Evolutionary conservation across 2,797 vertebrate genomes (phyloP), one percentile per base, ranked within the genome.

Genomic region (Peromyscus aztecus): DNA sequence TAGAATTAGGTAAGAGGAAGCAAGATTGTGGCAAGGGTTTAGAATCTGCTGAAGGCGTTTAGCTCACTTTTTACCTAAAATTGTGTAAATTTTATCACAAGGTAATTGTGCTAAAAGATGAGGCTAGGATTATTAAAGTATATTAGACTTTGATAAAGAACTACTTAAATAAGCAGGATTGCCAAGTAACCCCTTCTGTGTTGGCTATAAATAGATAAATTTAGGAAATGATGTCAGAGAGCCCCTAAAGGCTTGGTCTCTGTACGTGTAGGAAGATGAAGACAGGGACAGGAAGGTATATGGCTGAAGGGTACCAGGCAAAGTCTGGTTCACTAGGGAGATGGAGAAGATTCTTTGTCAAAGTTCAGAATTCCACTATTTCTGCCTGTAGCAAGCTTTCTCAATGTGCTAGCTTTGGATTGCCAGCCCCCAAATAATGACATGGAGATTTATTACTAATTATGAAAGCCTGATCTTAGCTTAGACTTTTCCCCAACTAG

Each of bases 51-150:
- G 61, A 37, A 76, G 37, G 40, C 59, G 84, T 71, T 65, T 65
- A 83, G 14, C 11, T 63, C 9, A 34, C 43, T 52, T 69, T 67
- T 97, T 92, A 81, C 71, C 59, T 88, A 85, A 88, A 82, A 13
- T 82, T 27, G 71, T 82, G 31, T 86, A 49, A 49, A 49, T 49
- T 49, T 49, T 49, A 49, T 49, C 46, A 49, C 46, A 49, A 49
- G 46, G 46, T 10, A 49, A 49, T 89, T 94, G 37, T 95, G 67
- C 89, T 82, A 90, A 89, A 95, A 93, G 31, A 71, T 59, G n/a
- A 91, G 93, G 71, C n/a, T 80, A 94, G 37, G 43, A 78, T 71
- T 94, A 76, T 87, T 95, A 92, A 46, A n/a, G 29, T 21, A 81
- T 90, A 27, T 92, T 71, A 86, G 57, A 65, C 77, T 95, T 94